Evolutionary conservation across 2,113 vertebrate species (phyloP), one percentile per base, ranked within the genome.

Genomic region (Pelecanus crispus): DNA sequence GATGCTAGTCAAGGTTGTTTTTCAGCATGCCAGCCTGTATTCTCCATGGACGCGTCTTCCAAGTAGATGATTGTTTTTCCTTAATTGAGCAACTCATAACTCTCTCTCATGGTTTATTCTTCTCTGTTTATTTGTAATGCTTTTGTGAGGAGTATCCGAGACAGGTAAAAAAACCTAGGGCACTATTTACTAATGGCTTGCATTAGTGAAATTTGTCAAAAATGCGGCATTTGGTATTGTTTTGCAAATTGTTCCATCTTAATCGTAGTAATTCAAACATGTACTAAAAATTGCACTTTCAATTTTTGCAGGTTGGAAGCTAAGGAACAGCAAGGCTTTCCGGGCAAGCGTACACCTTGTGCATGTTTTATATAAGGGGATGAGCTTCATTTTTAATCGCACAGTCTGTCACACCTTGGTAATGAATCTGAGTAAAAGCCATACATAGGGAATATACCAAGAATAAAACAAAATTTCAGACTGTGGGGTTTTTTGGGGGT

Each of bases 341-440:
- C 0, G 4, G 70, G 65, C 53, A 80, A 86, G 38, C 1, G 0
- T 73, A 55, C 19, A 89, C 66, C 17, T 95, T 70, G 31, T 47
- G 49, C 36, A 49, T 8, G 18, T 81, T 90, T 90, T 85, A 36
- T 65, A 7, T 72, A 68, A 91, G 40, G 21, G n/a, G 47, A n/a
- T 58, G 21, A 96, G n/a, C 32, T 90, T 86, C 18, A 4, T 75
- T 93, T 96, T 83, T 88, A 95, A 80, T 73, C 89, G 44, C 29
- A 65, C 25, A 52, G 58, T 62, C 74, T 95, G 34, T 72, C 71
- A 84, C 1, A 6, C 29, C 53, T 47, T 47, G 70, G 58, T 79
- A 72, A 88, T 44, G 52, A 45, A 81, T 72, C 52, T 1, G 7
- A 62, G 29, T 74, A 70, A 89, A 70, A 94, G 26, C 29, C 38